phyloP scores from a whole-genome alignment of 2,797 vertebrate species.

The Mustela erminea region DNA sequence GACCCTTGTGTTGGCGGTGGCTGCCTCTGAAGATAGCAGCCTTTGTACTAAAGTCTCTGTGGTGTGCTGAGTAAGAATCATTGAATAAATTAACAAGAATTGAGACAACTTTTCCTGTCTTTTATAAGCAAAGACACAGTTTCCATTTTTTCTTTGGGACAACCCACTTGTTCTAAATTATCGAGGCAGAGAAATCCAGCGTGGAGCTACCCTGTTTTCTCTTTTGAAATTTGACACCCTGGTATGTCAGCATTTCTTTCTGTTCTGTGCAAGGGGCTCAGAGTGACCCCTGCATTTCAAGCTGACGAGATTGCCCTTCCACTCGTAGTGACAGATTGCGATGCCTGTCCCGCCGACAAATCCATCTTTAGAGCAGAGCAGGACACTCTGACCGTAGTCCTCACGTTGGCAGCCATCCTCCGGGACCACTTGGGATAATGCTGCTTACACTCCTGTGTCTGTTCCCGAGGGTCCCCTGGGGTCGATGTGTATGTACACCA shows the following conservation, averaged over 20 bases:
- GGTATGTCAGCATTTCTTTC: constrained; percentile 15
- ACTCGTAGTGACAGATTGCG: not conserved
- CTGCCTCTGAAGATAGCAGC: not conserved
- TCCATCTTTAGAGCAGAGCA: not conserved
- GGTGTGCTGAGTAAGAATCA: not conserved
- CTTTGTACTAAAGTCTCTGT: not conserved
- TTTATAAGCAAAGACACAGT: not conserved
- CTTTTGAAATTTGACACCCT: constrained; percentile 6
- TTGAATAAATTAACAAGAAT: not conserved
- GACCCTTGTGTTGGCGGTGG: not conserved
- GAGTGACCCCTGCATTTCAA: constrained; percentile 31
- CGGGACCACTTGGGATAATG: not conserved
- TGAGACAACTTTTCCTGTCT: not conserved
- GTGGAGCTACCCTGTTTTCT: not conserved
- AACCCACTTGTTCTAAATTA: not conserved
- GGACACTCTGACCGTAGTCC: not conserved
- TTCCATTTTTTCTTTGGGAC: not conserved
- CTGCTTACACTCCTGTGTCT: not conserved
- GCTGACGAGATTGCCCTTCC: not conserved
- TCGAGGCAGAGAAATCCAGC: not conserved
- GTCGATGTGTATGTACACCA: not conserved
- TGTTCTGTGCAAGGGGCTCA: not conserved
- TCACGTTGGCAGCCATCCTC: rapidly evolving
- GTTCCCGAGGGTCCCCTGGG: not conserved
- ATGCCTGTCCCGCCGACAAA: not conserved